Conservation (phyloP, 2,113 vertebrate genomes). For the Steatornis caripensis region DNA sequence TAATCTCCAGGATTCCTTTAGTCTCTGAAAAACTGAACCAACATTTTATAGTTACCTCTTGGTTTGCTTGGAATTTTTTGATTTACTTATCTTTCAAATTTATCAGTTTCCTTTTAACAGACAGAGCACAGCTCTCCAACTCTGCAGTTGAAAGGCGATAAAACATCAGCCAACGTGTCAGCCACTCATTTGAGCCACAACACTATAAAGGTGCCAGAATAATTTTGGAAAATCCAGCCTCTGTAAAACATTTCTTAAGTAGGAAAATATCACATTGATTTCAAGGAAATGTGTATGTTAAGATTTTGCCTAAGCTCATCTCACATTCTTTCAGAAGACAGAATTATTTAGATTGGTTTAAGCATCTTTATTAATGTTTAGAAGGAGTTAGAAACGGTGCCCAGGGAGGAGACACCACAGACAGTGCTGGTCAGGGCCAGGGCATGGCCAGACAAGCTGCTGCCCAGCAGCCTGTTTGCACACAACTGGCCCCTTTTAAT, state of each 20-base stretch:
- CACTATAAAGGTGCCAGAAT: not conserved
- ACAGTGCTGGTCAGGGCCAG: accelerated
- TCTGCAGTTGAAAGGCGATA: not conserved
- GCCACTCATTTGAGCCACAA: not conserved
- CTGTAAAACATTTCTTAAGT: not conserved
- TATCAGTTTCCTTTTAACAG: not conserved
- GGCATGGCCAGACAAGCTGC: not conserved
- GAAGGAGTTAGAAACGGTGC: not conserved
- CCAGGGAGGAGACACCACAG: not conserved
- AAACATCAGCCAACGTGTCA: not conserved
- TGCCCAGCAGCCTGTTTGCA: not conserved
- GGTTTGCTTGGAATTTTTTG: not conserved
- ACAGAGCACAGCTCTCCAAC: not conserved
- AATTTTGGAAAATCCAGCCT: not conserved
- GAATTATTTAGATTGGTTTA: not conserved
- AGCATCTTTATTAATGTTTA: not conserved
- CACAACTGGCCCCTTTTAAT: not conserved
- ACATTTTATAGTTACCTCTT: not conserved
- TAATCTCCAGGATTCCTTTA: not conserved
- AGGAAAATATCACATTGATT: not conserved
- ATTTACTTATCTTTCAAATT: not conserved
- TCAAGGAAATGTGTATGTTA: not conserved
- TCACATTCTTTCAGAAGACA: not conserved
- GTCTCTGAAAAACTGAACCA: not conserved
- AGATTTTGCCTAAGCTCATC: not conserved